Conservation (phyloP, 2,113 vertebrate species). For the Podarcis muralis region DNA sequence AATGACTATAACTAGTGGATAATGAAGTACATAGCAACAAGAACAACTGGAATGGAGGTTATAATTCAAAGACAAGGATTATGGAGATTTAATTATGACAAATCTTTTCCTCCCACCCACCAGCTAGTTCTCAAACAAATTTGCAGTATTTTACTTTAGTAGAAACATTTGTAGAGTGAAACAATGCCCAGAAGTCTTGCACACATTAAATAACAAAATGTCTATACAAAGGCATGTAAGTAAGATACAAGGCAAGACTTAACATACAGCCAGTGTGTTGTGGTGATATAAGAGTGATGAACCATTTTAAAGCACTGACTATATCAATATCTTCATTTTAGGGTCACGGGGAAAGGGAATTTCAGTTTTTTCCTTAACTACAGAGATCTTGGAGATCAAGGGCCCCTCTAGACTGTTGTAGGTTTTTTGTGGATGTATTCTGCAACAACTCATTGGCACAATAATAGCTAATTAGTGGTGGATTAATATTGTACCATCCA, state of each 20-base stretch:
- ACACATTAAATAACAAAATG: background rate
- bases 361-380: too few species aligned
- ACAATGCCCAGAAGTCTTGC: background rate
- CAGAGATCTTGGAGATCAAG: too few species aligned
- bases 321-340: background rate
- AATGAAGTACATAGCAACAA: constrained; percentile 46
- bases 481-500: too few species aligned
- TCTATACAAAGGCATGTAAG: background rate
- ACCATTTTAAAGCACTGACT: background rate
- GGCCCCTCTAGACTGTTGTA: too few species aligned
- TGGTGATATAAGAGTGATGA: background rate
- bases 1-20: constrained; percentile 46
- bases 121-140: constrained; percentile 26
- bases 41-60: constrained; percentile 25
- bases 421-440: too few species aligned
- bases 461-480: too few species aligned
- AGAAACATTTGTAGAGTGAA: background rate
- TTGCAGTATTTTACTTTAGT: background rate
- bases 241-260: too few species aligned
- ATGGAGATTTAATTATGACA: constrained; percentile 32
- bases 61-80: constrained; percentile 22
- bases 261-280: too few species aligned
- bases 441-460: too few species aligned
- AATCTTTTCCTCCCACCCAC: constrained; percentile 34
- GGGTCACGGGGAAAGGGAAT: too few species aligned